Evolutionary conservation across 2,888 invertebrate genomes (phyloP).

Genomic region (Entomobrya proxima): DNA sequence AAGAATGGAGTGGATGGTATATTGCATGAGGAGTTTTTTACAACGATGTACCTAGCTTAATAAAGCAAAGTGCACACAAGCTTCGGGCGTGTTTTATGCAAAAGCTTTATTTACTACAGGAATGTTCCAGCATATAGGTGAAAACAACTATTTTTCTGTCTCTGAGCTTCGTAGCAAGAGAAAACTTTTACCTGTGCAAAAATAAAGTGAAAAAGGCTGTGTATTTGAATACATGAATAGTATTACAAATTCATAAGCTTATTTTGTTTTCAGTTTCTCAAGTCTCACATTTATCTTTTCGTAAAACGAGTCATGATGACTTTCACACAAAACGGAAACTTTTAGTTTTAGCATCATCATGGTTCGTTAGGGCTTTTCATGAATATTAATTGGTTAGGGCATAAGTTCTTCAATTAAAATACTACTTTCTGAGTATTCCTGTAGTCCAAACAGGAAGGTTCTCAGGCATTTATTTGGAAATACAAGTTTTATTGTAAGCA

Average conservation of each 20-base stretch:
- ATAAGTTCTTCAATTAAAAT: too few species aligned
- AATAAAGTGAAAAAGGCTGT: neutral
- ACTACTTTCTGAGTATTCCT: too few species aligned
- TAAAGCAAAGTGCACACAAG: too few species aligned
- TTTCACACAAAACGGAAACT: too few species aligned
- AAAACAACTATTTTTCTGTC: too few species aligned
- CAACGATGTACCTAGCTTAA: too few species aligned
- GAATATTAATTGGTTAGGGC: too few species aligned
- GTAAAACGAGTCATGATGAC: neutral
- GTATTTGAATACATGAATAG: neutral
- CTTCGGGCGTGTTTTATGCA: neutral
- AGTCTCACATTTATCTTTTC: neutral
- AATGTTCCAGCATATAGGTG: neutral
- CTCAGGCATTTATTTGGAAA: too few species aligned
- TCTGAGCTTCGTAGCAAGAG: neutral
- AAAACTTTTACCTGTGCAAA: neutral
- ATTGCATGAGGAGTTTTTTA: constrained; percentile 3
- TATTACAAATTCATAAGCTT: constrained; percentile 12
- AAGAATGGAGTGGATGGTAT: neutral
- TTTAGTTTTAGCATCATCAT: too few species aligned
- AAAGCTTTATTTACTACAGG: neutral
- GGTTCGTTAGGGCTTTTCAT: too few species aligned
- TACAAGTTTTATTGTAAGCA: too few species aligned
- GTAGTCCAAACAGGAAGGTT: too few species aligned
- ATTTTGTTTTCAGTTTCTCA: neutral